A percentile compares a stretch with the other conserved stretches of the same genome.
phyloP scores from a whole-genome alignment of 2,888 invertebrate genomes.

The Pachycephus smyrnensis region DNA sequence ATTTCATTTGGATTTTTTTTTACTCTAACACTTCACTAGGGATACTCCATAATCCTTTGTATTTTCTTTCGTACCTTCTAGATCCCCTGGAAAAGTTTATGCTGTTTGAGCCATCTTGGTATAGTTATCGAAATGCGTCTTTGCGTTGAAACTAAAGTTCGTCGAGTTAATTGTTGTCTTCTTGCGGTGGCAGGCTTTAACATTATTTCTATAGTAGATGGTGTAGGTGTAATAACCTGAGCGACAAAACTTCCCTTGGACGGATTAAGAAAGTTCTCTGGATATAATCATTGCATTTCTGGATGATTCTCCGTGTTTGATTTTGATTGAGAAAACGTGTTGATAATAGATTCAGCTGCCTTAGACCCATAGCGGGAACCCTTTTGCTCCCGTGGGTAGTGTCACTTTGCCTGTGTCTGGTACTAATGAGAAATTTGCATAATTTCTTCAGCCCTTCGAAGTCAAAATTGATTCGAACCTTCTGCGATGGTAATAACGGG shows the following conservation, averaged over 20 bases:
- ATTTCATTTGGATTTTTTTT: too few species aligned
- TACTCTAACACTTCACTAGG: too few species aligned
- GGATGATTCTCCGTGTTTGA: neutral
- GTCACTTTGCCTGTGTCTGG: neutral
- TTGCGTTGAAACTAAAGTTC: neutral
- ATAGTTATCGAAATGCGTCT: too few species aligned
- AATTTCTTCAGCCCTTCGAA: conserved; percentile 43
- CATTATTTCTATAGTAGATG: neutral
- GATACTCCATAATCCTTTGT: too few species aligned
- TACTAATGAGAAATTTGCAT: conserved; percentile 59
- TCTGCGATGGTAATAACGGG: conserved; percentile 33
- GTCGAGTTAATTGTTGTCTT: neutral
- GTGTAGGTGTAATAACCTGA: neutral
- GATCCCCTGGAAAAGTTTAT: too few species aligned
- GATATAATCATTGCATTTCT: neutral
- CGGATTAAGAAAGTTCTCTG: neutral
- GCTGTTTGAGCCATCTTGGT: too few species aligned
- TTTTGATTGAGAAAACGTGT: neutral
- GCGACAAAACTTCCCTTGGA: neutral
- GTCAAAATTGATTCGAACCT: conserved; percentile 39
- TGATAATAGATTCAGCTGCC: too few species aligned
- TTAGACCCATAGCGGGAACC: neutral
- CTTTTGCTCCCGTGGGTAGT: neutral
- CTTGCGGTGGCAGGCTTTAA: neutral
- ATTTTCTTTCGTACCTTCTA: too few species aligned